Base-by-base conservation (phyloP, 2,888 invertebrate species). In the Tetragnatha montana region DNA sequence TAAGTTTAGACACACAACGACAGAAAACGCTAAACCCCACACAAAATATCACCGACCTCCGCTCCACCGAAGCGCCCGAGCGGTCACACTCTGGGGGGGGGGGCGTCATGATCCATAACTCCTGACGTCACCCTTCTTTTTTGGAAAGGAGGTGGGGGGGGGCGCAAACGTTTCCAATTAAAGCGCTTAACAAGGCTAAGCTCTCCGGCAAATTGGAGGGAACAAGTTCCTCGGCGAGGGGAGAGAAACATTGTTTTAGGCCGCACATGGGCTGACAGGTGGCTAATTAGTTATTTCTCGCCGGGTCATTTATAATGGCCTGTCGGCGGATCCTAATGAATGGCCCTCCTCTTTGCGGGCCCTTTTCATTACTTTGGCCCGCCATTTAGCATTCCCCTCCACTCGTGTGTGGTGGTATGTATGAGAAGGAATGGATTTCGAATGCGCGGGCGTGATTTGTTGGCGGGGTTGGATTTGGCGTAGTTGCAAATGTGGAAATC, bases 311-410 rank as follows among this genome's bases (percentile, higher is more conserved):
- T 89, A 89, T 89, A 89, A 89, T 89, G 88, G 89, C 89, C 89
- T 89, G 89, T 89, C 89, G 89, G 89, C 89, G 89, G 81, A 89
- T 89, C 89, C 89, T 89, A 89, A 89, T 89, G 89, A 89, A 89
- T 89, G 89, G 89, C 85, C 85, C 89, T 85, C 89, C 89, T 84
- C 89, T 89, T 85, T 89, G 81, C 81, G 89, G 89, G 89, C 89
- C 89, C 89, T 89, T 89, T 89, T 89, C 89, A 89, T 89, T 89
- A 89, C 89, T 89, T 89, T 89, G 89, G 89, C 89, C 89, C 89
- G 81, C 85, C 89, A 89, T 89, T 89, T 89, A 89, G 85, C 89
- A 89, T 89, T 89, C 76, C 84, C 85, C 76, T 35, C 35, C 73
- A 79, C 89, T 81, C 81, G 85, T 60, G 51, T 76, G 85, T 89